Percentiles rank a stretch among this genome's conserved stretches.
Conservation (phyloP, 2,888 invertebrate species). For the Rapana venosa region DNA sequence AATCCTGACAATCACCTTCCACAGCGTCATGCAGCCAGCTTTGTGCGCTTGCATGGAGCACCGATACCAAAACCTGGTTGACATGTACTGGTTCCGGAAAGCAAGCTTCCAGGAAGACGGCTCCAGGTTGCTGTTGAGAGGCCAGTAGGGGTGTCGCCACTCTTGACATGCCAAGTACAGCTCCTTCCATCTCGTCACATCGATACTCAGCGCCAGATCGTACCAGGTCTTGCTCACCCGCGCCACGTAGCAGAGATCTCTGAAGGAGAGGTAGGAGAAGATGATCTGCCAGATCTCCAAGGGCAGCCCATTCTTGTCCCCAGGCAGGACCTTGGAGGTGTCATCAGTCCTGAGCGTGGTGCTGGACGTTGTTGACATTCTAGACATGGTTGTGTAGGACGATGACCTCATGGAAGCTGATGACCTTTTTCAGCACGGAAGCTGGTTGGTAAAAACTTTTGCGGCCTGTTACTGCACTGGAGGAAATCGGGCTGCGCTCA, state of each 20-base stretch:
- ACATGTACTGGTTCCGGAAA: conserved; percentile 65
- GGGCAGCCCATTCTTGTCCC: conserved; percentile 69
- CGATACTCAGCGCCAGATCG: conserved; percentile 67
- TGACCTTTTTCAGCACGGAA: background rate
- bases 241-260: conserved; percentile 66
- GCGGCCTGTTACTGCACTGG: background rate
- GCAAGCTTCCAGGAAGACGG: conserved; percentile 70
- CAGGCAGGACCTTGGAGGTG: conserved; percentile 55
- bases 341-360: conserved; percentile 35
- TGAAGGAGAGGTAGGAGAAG: conserved; percentile 64
- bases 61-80: conserved; percentile 65
- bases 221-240: conserved; percentile 73
- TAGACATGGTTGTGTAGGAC: background rate
- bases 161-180: conserved; percentile 64
- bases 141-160: conserved; percentile 74
- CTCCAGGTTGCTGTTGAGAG: conserved; percentile 63
- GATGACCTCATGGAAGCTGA: background rate
- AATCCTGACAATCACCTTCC: conserved; percentile 19
- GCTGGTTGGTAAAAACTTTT: background rate
- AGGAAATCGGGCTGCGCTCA: background rate
- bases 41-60: conserved; percentile 45
- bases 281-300: conserved; percentile 73
- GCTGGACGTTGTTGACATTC: conserved; percentile 31
- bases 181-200: conserved; percentile 68
- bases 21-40: conserved; percentile 37